A percentile compares a stretch with the other conserved stretches of the same genome.
phyloP scores from a whole-genome alignment of 2,113 vertebrate species.

The Romanogobio albipinnatus region DNA sequence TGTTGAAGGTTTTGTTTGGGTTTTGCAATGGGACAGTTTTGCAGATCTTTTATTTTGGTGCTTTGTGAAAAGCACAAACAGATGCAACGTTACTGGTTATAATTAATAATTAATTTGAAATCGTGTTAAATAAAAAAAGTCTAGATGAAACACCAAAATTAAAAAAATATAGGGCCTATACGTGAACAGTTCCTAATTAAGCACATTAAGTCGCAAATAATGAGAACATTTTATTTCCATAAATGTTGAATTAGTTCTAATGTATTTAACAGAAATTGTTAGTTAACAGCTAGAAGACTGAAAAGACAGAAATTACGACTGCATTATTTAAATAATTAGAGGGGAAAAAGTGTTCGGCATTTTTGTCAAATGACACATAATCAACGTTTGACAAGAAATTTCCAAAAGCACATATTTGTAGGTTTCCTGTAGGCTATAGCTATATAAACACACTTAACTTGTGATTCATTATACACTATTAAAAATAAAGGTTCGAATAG shows the following conservation, averaged over 20 bases:
- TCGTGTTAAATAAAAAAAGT: not conserved
- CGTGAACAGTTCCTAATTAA: not conserved
- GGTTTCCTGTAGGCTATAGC: not conserved
- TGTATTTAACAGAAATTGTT: not conserved
- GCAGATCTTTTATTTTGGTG: not conserved
- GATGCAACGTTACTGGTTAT: slow-evolving; percentile 7
- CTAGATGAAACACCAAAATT: not conserved
- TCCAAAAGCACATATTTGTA: not conserved
- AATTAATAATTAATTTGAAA: slow-evolving; percentile 16
- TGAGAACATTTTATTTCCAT: not conserved
- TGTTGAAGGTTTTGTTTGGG: not conserved
- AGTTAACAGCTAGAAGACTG: not conserved
- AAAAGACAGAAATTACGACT: not conserved
- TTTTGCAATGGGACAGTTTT: not conserved
- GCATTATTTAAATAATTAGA: not conserved
- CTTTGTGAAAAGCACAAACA: slow-evolving; percentile 22
- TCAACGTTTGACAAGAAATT: not conserved
- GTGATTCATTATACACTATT: not conserved
- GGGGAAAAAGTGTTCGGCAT: not conserved
- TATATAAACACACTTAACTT: not conserved
- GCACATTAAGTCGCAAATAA: not conserved
- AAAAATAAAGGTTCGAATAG: not conserved
- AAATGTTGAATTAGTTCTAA: not conserved
- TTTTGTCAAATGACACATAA: slow-evolving; percentile 2
- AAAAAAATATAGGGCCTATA: slow-evolving; percentile 1